These are phyloP conservation scores for Leptinotarsa haldemani DNA, from an alignment of 2,888 invertebrate genomes.

Conservation along the genomic window DNA sequence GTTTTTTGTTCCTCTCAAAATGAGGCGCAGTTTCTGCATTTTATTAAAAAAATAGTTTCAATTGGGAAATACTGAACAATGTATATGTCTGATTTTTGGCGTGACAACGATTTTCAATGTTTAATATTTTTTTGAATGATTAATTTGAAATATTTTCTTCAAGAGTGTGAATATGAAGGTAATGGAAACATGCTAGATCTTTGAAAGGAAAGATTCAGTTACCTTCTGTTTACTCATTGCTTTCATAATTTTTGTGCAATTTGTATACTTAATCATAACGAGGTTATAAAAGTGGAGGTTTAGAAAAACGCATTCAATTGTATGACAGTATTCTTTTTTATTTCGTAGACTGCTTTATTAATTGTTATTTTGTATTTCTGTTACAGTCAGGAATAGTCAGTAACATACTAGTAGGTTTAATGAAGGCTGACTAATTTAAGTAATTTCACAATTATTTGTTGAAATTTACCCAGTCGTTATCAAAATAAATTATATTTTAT, in stretches of 20 bases:
- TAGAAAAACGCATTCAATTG: not conserved
- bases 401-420: not conserved
- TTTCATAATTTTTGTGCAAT: not conserved
- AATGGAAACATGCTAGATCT: no score
- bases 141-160: no score
- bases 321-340: conserved; percentile 8
- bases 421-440: conserved; percentile 13
- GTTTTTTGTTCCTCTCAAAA: no score
- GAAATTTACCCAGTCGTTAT: conserved; percentile 11
- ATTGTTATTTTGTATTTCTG: conserved; percentile 2
- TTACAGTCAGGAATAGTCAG: conserved; percentile 8
- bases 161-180: no score
- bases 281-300: not conserved
- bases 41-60: no score
- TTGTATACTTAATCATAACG: not conserved
- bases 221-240: not conserved
- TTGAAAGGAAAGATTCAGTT: not conserved
- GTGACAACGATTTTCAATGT: no score
- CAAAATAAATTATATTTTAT: conserved; percentile 16
- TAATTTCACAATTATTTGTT: not conserved
- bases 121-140: no score
- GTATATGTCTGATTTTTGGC: no score
- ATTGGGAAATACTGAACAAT: no score
- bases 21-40: no score
- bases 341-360: not conserved